phyloP scores from a whole-genome alignment of 2,113 vertebrate species.

The Scopus umbretta region DNA sequence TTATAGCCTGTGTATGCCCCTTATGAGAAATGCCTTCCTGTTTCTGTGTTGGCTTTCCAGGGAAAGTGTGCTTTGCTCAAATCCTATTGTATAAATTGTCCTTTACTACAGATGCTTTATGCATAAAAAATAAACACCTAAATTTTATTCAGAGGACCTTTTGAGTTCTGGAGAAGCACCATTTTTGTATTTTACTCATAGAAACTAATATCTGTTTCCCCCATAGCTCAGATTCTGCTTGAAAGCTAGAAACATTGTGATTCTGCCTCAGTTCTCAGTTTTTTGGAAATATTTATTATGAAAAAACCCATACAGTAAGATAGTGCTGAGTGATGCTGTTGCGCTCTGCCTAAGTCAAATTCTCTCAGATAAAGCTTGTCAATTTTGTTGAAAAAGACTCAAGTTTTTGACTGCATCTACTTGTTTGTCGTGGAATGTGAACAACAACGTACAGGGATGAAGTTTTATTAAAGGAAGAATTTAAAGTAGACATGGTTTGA shows the following conservation, averaged over 20 bases:
- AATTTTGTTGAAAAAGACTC: not conserved
- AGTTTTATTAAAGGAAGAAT: not conserved
- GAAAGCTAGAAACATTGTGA: not conserved
- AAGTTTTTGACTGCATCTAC: not conserved
- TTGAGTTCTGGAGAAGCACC: not conserved
- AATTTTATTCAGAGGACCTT: not conserved
- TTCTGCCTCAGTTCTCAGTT: not conserved
- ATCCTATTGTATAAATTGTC: not conserved
- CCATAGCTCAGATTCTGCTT: not conserved
- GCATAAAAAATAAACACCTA: not conserved
- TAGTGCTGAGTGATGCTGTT: constrained; percentile 21
- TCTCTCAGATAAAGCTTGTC: not conserved
- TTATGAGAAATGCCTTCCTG: not conserved
- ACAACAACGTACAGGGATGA: not conserved
- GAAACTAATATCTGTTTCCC: not conserved
- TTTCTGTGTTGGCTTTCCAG: constrained; percentile 1
- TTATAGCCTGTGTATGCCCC: not conserved
- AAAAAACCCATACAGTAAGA: not conserved
- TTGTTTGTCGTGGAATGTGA: not conserved
- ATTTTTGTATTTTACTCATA: not conserved
- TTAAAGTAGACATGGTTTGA: not conserved
- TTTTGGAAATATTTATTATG: not conserved
- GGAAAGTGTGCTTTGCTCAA: not conserved
- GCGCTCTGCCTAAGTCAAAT: not conserved
- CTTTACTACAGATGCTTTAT: not conserved